Evolutionary conservation across 2,797 vertebrate species (phyloP).

Genomic region (Meriones psammophilus): DNA sequence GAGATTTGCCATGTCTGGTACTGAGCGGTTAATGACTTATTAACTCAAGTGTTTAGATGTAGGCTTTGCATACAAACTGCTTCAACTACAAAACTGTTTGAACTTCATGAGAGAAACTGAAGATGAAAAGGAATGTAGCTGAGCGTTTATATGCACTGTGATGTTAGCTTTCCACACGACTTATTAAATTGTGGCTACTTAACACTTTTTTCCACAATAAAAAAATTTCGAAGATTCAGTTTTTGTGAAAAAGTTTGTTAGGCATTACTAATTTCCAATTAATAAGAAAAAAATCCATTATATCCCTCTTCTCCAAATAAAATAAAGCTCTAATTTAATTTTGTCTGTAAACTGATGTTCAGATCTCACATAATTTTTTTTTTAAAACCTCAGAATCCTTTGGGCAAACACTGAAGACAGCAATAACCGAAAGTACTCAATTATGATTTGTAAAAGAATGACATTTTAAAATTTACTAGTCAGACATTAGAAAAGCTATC

Average conservation of each 20-base stretch:
- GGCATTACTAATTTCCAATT: constrained; percentile 71
- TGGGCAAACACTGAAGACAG: constrained; percentile 85
- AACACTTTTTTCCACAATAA: constrained; percentile 63
- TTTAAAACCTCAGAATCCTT: constrained; percentile 83
- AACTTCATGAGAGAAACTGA: constrained; percentile 24
- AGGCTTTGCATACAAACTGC: constrained; percentile 78
- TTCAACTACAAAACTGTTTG: constrained; percentile 75
- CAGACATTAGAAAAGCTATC: constrained; percentile 86
- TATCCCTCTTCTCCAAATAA: constrained; percentile 76
- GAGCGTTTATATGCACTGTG: constrained; percentile 60
- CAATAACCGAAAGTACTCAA: constrained; percentile 77
- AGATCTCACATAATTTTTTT: constrained; percentile 80
- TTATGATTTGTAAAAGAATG: constrained; percentile 81
- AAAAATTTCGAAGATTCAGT: constrained; percentile 69
- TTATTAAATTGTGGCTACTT: constrained; percentile 67
- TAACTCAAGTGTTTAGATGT: constrained; percentile 72
- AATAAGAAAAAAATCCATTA: constrained; percentile 67
- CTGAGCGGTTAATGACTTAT: constrained; percentile 79
- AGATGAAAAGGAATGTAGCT: constrained; percentile 65
- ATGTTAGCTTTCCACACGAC: constrained; percentile 75
- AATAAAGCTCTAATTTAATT: constrained; percentile 82
- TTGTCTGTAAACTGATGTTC: constrained; percentile 80
- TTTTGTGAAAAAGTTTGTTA: constrained; percentile 77
- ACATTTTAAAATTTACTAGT: constrained; percentile 83
- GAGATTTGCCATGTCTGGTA: constrained; percentile 89